Conservation (phyloP, 1,140 invertebrate species). For the Lasaia peninsularis region DNA sequence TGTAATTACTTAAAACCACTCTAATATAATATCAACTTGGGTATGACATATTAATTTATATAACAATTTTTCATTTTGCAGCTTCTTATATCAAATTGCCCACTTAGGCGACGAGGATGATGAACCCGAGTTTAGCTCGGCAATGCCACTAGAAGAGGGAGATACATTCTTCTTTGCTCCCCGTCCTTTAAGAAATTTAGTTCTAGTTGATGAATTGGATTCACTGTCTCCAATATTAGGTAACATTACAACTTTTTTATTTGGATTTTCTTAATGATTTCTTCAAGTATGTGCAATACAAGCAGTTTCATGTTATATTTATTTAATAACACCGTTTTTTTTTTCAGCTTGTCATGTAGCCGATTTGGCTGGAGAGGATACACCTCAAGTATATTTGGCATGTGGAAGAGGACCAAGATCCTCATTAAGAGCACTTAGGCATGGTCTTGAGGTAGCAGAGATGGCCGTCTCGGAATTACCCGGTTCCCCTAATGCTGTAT, state of each 20-base stretch:
- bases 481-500: conserved; percentile 99
- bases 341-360: conserved; percentile 80
- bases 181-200: conserved; percentile 94
- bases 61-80: conserved; percentile 71
- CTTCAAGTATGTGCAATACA: too few relatives aligned
- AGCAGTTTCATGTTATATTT: neutral
- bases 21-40: too few relatives aligned
- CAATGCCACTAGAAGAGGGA: conserved; percentile 98
- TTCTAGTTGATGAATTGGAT: conserved; percentile 98
- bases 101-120: conserved; percentile 99
- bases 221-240: conserved; percentile 97
- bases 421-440: conserved; percentile 93
- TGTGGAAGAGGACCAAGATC: conserved; percentile 97
- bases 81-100: conserved; percentile 98
- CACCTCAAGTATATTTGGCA: conserved; percentile 97
- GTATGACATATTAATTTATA: too few relatives aligned
- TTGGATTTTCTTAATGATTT: too few relatives aligned
- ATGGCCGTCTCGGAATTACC: conserved; percentile 99
- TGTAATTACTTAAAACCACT: too few relatives aligned
- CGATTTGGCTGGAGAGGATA: conserved; percentile 97
- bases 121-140: conserved; percentile 98
- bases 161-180: conserved; percentile 99
- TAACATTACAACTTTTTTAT: conserved; percentile 54
- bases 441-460: conserved; percentile 98
- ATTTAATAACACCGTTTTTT: neutral